Evolutionary conservation across 2,797 vertebrate genomes (phyloP).

Genomic region (Pipistrellus kuhlii): DNA sequence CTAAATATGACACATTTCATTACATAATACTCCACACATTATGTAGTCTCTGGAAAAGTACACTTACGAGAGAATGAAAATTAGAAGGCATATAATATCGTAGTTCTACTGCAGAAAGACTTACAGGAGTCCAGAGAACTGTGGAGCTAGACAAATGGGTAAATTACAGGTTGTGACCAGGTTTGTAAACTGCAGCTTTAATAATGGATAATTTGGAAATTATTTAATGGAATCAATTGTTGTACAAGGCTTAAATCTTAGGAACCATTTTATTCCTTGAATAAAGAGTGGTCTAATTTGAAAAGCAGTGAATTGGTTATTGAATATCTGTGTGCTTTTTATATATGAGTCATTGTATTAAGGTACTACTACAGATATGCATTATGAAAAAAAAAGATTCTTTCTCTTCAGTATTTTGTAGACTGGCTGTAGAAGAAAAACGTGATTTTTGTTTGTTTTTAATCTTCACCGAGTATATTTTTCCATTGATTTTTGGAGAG

Average conservation of each 20-base stretch:
- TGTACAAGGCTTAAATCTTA: slow-evolving; percentile 13
- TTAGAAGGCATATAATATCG: neutral
- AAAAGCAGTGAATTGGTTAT: slow-evolving; percentile 51
- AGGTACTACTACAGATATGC: slow-evolving; percentile 9
- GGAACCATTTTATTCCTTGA: slow-evolving; percentile 57
- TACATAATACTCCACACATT: slow-evolving; percentile 5
- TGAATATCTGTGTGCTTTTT: slow-evolving; percentile 58
- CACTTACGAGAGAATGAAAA: neutral
- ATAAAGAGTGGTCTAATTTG: slow-evolving; percentile 45
- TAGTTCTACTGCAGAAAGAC: slow-evolving; percentile 9
- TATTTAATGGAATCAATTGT: neutral
- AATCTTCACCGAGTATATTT: too few species aligned
- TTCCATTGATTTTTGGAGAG: too few species aligned
- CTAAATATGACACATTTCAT: slow-evolving; percentile 49
- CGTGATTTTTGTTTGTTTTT: too few species aligned
- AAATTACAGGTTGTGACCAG: slow-evolving; percentile 11
- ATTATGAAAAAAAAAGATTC: slow-evolving; percentile 19
- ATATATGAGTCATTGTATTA: slow-evolving; percentile 43
- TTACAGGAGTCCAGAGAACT: neutral
- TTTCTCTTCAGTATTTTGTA: slow-evolving; percentile 48
- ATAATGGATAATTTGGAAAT: slow-evolving; percentile 34
- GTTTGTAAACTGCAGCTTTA: slow-evolving; percentile 28
- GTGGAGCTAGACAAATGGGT: slow-evolving; percentile 23
- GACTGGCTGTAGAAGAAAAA: slow-evolving; percentile 20
- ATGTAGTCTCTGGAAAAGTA: slow-evolving; percentile 35